Conservation (phyloP, 1,140 invertebrate genomes). For the Condylostylus longicornis region DNA sequence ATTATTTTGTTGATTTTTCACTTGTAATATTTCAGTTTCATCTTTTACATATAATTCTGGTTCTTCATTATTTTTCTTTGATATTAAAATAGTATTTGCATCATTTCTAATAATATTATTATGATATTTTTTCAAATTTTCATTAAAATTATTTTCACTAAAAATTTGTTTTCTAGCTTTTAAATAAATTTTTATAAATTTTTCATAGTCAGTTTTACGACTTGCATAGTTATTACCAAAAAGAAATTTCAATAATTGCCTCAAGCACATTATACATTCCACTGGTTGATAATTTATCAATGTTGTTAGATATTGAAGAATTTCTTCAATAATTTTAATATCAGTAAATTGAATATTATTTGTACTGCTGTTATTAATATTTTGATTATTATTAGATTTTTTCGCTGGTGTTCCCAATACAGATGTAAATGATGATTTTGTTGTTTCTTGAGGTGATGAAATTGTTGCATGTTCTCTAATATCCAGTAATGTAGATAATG, state of each 20-base stretch:
- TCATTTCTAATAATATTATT: neutral
- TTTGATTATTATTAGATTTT: no score
- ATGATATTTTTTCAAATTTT: no score
- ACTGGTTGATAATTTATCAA: conserved; percentile 53
- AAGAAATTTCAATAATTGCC: conserved; percentile 64
- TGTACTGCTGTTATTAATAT: no score
- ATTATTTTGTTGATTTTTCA: no score
- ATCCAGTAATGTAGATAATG: conserved; percentile 24
- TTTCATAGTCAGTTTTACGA: conserved; percentile 15
- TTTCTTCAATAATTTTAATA: conserved; percentile 52
- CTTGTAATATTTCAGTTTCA: no score
- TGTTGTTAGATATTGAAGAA: conserved; percentile 54
- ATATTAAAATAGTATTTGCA: neutral
- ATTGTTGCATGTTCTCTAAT: neutral
- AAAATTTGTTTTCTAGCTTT: no score
- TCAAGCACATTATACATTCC: conserved; percentile 55
- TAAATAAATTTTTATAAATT: conserved; percentile 25
- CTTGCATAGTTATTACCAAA: conserved; percentile 58
- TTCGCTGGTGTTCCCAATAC: no score
- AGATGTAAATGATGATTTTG: no score
- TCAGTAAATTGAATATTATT: conserved; percentile 18
- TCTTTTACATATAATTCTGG: no score
- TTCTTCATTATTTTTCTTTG: no score
- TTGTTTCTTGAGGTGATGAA: no score
- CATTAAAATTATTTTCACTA: no score